Conservation (phyloP, 2,888 invertebrate genomes). For the Steromphala cineraria region DNA sequence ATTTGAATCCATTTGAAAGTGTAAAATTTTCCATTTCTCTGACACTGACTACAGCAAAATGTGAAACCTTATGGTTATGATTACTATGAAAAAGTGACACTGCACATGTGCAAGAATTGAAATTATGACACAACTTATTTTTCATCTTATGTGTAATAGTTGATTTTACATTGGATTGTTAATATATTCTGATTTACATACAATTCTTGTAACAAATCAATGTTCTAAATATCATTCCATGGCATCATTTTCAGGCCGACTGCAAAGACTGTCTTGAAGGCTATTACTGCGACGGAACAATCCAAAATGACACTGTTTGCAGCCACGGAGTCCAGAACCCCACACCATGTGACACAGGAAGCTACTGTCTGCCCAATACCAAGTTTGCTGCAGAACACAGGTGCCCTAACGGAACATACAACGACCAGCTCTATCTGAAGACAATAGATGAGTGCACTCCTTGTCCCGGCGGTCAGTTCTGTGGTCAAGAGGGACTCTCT, state of each 20-base stretch:
- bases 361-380: slow-evolving; percentile 69
- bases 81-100: too few relatives aligned
- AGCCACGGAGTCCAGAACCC: slow-evolving; percentile 72
- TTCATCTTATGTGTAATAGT: too few relatives aligned
- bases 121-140: too few relatives aligned
- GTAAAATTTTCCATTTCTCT: too few relatives aligned
- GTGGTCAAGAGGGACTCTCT: slow-evolving; percentile 52
- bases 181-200: neutral
- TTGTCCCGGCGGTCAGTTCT: slow-evolving; percentile 69
- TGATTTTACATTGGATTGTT: neutral
- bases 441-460: slow-evolving; percentile 57
- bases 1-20: too few relatives aligned
- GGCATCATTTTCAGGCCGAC: slow-evolving; percentile 40
- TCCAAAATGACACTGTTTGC: slow-evolving; percentile 68
- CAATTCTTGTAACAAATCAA: neutral
- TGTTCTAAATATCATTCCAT: neutral
- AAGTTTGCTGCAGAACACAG: slow-evolving; percentile 58
- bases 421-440: slow-evolving; percentile 48
- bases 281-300: slow-evolving; percentile 70
- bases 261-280: slow-evolving; percentile 69
- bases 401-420: slow-evolving; percentile 70
- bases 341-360: slow-evolving; percentile 60
- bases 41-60: too few relatives aligned
- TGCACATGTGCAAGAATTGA: too few relatives aligned
- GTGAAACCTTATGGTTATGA: too few relatives aligned